Percentiles rank a stretch among this genome's conserved stretches.
These are phyloP conservation scores for Parascotia fuliginaria DNA, from an alignment of 2,888 invertebrate species.

Conservation along the genomic window DNA sequence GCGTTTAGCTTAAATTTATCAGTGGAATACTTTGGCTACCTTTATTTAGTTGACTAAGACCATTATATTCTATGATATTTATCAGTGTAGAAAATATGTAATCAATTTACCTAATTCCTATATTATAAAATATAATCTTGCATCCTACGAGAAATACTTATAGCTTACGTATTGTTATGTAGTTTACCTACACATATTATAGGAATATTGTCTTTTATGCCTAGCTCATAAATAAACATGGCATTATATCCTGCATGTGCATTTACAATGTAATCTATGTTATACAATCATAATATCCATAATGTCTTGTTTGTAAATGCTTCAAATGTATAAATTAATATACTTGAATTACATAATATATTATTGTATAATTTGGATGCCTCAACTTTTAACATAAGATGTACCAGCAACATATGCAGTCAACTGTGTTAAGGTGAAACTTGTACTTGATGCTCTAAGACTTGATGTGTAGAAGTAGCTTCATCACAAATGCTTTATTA, in stretches of 20 bases:
- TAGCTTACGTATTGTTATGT: background rate
- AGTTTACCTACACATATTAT: background rate
- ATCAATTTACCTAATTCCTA: background rate
- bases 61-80: background rate
- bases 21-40: background rate
- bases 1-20: background rate
- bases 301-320: slow-evolving; percentile 1
- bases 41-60: background rate
- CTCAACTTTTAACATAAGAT: too few relatives aligned
- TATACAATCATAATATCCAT: slow-evolving; percentile 8
- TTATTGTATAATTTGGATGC: too few relatives aligned
- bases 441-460: too few relatives aligned
- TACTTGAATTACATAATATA: background rate
- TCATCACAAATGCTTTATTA: background rate
- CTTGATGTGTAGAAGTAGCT: too few relatives aligned
- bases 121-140: background rate
- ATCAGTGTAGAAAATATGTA: background rate
- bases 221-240: background rate
- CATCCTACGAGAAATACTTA: too few relatives aligned
- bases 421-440: too few relatives aligned
- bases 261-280: slow-evolving; percentile 25
- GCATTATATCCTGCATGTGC: slow-evolving; percentile 8
- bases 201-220: background rate
- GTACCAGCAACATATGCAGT: too few relatives aligned
- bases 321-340: background rate